Conservation (phyloP, 2,888 invertebrate genomes). For the Limnephilus lunatus region DNA sequence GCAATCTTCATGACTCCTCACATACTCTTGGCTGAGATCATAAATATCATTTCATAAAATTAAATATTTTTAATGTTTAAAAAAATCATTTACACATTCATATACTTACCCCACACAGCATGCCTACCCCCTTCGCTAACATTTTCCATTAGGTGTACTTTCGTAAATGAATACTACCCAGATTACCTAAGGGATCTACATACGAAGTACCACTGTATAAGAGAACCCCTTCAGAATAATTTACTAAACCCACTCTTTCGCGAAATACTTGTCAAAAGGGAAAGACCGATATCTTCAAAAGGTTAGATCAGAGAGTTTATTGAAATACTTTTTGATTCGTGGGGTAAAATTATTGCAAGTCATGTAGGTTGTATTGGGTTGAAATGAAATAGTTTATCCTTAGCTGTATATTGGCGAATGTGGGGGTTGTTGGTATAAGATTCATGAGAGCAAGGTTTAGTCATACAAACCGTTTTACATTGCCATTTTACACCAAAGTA, state of each 20-base stretch:
- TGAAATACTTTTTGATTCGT: neutral
- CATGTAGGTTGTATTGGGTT: neutral
- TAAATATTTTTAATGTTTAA: neutral
- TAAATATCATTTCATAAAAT: neutral
- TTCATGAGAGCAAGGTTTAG: slow-evolving; percentile 64
- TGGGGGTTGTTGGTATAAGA: slow-evolving; percentile 58
- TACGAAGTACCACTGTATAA: slow-evolving; percentile 7
- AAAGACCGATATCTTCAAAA: neutral
- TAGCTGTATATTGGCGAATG: slow-evolving; percentile 49
- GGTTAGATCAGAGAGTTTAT: neutral
- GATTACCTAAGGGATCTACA: slow-evolving; percentile 36
- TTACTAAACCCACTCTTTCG: neutral
- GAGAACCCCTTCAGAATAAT: neutral
- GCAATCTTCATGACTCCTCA: neutral
- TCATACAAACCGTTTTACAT: slow-evolving; percentile 65
- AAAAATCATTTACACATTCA: neutral
- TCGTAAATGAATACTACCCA: slow-evolving; percentile 44
- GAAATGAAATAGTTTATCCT: slow-evolving; percentile 56
- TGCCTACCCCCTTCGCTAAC: neutral
- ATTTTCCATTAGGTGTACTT: slow-evolving; percentile 25
- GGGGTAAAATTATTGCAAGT: neutral
- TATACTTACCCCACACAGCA: neutral
- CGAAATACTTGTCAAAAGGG: neutral
- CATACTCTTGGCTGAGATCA: neutral
- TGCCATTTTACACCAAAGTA: slow-evolving; percentile 65